Percentiles rank a stretch among this genome's conserved stretches.
Evolutionary conservation across 2,113 vertebrate genomes (phyloP).

Genomic region (Cervus canadensis): DNA sequence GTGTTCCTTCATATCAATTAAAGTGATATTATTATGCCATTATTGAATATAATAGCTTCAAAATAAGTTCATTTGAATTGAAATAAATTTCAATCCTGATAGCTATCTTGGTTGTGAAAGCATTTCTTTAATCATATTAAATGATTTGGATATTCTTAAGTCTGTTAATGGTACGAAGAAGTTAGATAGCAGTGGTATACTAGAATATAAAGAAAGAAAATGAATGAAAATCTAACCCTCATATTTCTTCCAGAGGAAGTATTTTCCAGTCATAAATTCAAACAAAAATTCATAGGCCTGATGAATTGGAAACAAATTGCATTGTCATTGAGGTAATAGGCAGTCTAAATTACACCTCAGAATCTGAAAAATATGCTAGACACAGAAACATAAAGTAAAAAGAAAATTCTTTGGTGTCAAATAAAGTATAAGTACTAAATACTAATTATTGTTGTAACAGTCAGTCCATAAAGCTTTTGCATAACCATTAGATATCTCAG

Average conservation of each 20-base stretch:
- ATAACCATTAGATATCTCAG: slow-evolving; percentile 18
- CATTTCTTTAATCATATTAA: neutral
- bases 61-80: slow-evolving; percentile 38
- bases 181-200: neutral
- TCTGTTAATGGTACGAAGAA: neutral
- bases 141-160: neutral
- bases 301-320: slow-evolving; percentile 63
- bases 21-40: neutral
- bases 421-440: slow-evolving; percentile 41
- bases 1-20: neutral
- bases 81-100: neutral
- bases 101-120: neutral
- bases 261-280: slow-evolving; percentile 20
- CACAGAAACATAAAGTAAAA: slow-evolving; percentile 18
- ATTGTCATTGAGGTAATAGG: slow-evolving; percentile 36
- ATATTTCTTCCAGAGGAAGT: slow-evolving; percentile 17
- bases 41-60: neutral
- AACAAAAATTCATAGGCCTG: slow-evolving; percentile 32
- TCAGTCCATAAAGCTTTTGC: slow-evolving; percentile 40
- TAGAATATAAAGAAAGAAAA: neutral
- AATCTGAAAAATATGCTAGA: slow-evolving; percentile 15
- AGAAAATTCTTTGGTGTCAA: slow-evolving; percentile 44
- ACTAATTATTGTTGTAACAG: slow-evolving; percentile 23
- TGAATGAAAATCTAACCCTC: neutral
- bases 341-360: slow-evolving; percentile 34